These are phyloP conservation scores for human DNA, from an alignment of 2,113 vertebrate species.

Conservation along the genomic window DNA sequence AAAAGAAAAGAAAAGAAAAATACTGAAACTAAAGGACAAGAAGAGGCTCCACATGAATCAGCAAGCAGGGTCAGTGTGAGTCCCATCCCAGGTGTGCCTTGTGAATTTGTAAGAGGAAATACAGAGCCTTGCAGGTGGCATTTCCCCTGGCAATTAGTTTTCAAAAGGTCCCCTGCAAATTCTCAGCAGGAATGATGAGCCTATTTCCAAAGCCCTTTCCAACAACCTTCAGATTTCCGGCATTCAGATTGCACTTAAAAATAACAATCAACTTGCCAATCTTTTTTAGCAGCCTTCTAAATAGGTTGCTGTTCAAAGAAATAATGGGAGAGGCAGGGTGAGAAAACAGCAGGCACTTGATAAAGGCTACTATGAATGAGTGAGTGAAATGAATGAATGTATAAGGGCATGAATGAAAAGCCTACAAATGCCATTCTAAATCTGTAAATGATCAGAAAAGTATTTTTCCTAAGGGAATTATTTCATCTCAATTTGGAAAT, in stretches of 20 bases:
- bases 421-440: not conserved
- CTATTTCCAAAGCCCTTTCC: slow-evolving; percentile 31
- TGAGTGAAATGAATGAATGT: slow-evolving; percentile 35
- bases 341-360: slow-evolving; percentile 33
- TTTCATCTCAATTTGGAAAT: slow-evolving; percentile 61
- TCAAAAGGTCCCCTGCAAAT: slow-evolving; percentile 24
- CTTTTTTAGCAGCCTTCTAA: slow-evolving; percentile 35
- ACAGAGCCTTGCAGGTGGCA: not conserved
- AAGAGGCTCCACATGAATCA: slow-evolving; percentile 41
- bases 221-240: not conserved
- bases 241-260: slow-evolving; percentile 34
- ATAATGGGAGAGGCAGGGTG: slow-evolving; percentile 28
- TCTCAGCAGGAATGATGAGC: slow-evolving; percentile 34
- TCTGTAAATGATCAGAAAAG: slow-evolving; percentile 52
- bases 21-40: slow-evolving; percentile 19
- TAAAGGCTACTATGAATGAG: slow-evolving; percentile 52
- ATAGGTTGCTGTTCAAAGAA: slow-evolving; percentile 33
- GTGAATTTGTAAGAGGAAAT: not conserved
- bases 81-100: not conserved
- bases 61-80: not conserved
- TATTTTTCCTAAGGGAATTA: slow-evolving; percentile 19
- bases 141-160: not conserved
- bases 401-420: slow-evolving; percentile 36
- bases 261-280: not conserved
- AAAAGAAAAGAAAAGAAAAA: not conserved